Percentiles rank a stretch among this genome's conserved stretches.
These are phyloP conservation scores for Pilophorus perplexus DNA, from an alignment of 2,888 invertebrate species.

Conservation along the genomic window DNA sequence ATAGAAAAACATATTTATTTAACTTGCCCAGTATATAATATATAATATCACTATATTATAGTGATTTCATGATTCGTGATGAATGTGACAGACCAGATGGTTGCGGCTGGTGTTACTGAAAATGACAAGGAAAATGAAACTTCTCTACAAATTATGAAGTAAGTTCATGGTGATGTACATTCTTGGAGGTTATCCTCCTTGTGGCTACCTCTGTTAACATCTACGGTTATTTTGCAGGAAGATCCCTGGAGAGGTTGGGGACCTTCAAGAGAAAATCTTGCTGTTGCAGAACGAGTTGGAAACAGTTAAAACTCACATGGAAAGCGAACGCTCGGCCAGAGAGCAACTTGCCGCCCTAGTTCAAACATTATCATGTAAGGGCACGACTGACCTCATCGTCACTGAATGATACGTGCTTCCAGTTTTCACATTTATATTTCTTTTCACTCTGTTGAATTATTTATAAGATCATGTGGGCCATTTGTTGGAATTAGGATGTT, in stretches of 20 bases:
- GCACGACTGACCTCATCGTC: conserved; percentile 20
- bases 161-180: neutral
- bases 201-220: neutral
- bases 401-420: conserved; percentile 35
- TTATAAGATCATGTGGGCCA: neutral
- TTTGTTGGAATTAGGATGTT: no score
- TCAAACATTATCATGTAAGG: conserved; percentile 25
- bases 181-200: neutral
- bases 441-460: conserved; percentile 29
- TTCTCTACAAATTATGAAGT: conserved; percentile 8
- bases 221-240: conserved; percentile 39
- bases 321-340: conserved; percentile 42
- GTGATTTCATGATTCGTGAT: no score
- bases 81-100: conserved; percentile 7
- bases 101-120: conserved; percentile 4
- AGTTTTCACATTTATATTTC: conserved; percentile 38
- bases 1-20: no score
- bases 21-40: no score
- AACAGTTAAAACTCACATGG: conserved; percentile 38
- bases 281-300: conserved; percentile 40
- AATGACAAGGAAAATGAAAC: conserved; percentile 16
- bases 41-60: no score
- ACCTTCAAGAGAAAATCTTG: conserved; percentile 39
- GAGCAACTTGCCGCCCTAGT: conserved; percentile 43
- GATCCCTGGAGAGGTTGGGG: conserved; percentile 35